These are phyloP conservation scores for Diplodus sargus DNA, from an alignment of 2,797 vertebrate species.

Conservation along the genomic window DNA sequence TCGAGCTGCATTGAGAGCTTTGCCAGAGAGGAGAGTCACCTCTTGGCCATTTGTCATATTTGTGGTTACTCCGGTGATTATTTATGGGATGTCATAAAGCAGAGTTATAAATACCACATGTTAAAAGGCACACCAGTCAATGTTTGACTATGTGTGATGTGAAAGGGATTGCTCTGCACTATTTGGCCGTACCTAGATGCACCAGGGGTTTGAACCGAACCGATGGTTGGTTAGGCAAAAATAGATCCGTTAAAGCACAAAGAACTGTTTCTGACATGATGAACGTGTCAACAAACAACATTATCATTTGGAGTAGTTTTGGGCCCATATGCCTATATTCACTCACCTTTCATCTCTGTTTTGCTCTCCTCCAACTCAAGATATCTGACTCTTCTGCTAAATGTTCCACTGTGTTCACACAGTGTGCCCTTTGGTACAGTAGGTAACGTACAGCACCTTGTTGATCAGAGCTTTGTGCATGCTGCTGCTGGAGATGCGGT, in stretches of 20 bases:
- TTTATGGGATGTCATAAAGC: constrained; percentile 10
- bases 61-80: constrained; percentile 1
- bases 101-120: constrained; percentile 1
- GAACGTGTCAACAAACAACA: background rate
- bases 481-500: constrained; percentile 2
- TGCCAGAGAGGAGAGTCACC: background rate
- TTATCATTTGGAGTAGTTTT: background rate
- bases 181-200: background rate
- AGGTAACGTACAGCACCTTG: background rate
- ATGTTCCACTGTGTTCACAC: background rate
- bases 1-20: background rate
- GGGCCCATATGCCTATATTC: background rate
- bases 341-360: background rate
- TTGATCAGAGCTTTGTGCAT: background rate
- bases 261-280: background rate
- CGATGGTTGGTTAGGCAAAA: background rate
- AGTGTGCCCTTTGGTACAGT: background rate
- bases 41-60: background rate
- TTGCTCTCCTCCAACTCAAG: background rate
- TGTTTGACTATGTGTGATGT: background rate
- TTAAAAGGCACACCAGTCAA: background rate
- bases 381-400: background rate
- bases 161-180: background rate
- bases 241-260: background rate
- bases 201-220: background rate